Conservation (phyloP, 2,113 vertebrate species). For the Heterotilapia buettikoferi region DNA sequence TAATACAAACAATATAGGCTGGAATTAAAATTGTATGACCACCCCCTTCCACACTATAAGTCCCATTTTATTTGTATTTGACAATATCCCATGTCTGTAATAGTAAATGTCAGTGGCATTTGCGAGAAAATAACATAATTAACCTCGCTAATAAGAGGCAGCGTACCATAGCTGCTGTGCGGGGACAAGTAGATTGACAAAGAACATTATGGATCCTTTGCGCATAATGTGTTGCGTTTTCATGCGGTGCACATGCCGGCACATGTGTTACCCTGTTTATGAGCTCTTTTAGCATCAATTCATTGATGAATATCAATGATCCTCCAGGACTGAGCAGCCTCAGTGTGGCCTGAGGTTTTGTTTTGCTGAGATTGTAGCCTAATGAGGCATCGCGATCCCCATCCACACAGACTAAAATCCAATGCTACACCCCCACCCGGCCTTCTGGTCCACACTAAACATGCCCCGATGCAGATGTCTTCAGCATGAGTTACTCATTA, state of each 20-base stretch:
- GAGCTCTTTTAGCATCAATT: constrained; percentile 16
- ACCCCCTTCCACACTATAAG: neutral
- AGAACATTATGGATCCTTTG: neutral
- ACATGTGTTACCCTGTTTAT: neutral
- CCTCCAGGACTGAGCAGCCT: constrained; percentile 28
- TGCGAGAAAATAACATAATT: constrained; percentile 16
- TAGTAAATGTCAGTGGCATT: neutral
- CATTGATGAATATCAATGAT: constrained; percentile 50
- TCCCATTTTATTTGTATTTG: constrained; percentile 22
- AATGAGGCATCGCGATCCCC: constrained; percentile 22
- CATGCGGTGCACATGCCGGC: neutral
- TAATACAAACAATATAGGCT: constrained; percentile 46
- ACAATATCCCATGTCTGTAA: constrained; percentile 2
- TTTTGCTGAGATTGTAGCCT: constrained; percentile 15
- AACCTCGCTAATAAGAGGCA: constrained; percentile 6
- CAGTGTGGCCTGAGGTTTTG: constrained; percentile 22
- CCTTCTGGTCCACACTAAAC: constrained; percentile 12
- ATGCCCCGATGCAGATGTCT: constrained; percentile 33
- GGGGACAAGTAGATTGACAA: neutral
- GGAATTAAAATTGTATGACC: constrained; percentile 55
- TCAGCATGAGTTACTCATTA: constrained; percentile 23
- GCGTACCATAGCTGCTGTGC: neutral
- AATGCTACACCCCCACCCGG: neutral
- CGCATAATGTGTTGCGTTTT: neutral
- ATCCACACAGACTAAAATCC: neutral